These are phyloP conservation scores for Oligia fasciuncula DNA, from an alignment of 2,888 invertebrate genomes.

Conservation along the genomic window DNA sequence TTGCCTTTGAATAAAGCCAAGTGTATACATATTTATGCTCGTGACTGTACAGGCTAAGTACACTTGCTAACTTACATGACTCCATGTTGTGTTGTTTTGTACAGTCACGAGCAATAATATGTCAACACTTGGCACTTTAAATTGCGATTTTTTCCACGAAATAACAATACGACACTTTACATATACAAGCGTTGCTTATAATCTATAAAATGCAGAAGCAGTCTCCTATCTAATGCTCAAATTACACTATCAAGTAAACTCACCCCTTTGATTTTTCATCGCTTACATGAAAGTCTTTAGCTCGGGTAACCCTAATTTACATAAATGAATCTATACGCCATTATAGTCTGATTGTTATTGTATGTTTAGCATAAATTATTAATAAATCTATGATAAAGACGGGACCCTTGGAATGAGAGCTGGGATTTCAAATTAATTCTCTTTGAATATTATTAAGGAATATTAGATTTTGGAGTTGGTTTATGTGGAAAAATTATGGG, in stretches of 20 bases:
- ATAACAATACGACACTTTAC: too few relatives aligned
- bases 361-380: conserved; percentile 65
- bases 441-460: conserved; percentile 39
- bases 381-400: conserved; percentile 52
- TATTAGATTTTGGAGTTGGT: conserved; percentile 17
- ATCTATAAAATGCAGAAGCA: conserved; percentile 17
- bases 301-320: conserved; percentile 42
- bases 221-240: conserved; percentile 17
- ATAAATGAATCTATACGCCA: conserved; percentile 55
- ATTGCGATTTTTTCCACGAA: too few relatives aligned
- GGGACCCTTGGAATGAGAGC: conserved; percentile 22
- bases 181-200: too few relatives aligned
- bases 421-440: conserved; percentile 51
- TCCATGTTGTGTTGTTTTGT: too few relatives aligned
- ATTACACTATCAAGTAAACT: conserved; percentile 26
- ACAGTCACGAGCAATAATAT: too few relatives aligned
- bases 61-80: too few relatives aligned
- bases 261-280: conserved; percentile 53
- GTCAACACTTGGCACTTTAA: too few relatives aligned
- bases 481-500: background rate
- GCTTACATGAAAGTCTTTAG: conserved; percentile 33
- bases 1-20: too few relatives aligned
- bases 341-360: conserved; percentile 57
- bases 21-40: too few relatives aligned
- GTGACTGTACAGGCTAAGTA: too few relatives aligned